Base-by-base conservation (phyloP, 2,797 vertebrate genomes). In the Onychomys torridus region DNA sequence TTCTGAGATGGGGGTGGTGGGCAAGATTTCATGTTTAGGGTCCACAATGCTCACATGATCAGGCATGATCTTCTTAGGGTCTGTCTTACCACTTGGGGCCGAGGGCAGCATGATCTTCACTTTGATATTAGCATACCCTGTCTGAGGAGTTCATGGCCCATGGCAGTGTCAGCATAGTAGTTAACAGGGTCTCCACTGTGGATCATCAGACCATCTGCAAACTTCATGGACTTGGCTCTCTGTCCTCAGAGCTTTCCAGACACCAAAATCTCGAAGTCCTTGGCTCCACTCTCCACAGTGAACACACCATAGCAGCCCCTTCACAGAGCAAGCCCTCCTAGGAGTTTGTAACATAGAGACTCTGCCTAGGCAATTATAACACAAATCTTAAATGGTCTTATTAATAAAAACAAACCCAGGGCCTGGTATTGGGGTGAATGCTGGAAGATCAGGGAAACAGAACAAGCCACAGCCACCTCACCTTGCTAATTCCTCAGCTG, bases 31-130 rank as follows among this genome's bases (percentile, higher is more conserved):
- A 55, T 99, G 99, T 98, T 99, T 99, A 96, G 99, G 99, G 98
- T 99, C 99, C 98, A 99, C 99, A 0, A 99, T 99, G 99, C 99
- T 99, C 98, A 99, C 99, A 0, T 99, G 99, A 97, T 99, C 99
- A 46, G 99, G 99, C 85, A 99, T 99, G 94, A 99, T 99, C 98
- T 99, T 99, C 99, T 99, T 99, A 97, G 99, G 99, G 90, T 99
- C 99, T 4, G 99, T 99, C 98, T 99, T 99, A 83, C 99, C 99
- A 83, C 99, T 99, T 90, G 99, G 99, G 96, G 99, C 99, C 99
- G 99, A 99, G n/a, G 99, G 99, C 95, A 99, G 98, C 99, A 99
- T 99, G 98, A 99, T 99, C 99, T 99, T 99, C 89, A 99, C 99
- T 98, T 99, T 99, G 98, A 99, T 99, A 75, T 99, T 97, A 99